Conservation (phyloP, 2,113 vertebrate species). For the Sceloporus tristichus region DNA sequence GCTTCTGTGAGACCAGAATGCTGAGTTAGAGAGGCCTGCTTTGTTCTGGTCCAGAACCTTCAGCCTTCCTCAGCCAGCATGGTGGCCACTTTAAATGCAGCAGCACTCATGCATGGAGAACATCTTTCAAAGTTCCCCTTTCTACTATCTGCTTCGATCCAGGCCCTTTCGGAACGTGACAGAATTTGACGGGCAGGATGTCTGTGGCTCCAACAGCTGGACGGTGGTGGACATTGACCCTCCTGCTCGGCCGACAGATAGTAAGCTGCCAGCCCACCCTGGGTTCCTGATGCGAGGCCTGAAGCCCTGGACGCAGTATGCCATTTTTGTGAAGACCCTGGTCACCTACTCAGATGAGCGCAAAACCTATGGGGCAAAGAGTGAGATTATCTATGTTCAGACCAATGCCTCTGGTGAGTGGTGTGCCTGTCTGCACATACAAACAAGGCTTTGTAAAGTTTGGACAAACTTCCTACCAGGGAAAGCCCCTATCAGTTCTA, state of each 20-base stretch:
- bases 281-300: constrained; percentile 86
- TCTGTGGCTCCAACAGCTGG: constrained; percentile 98
- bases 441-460: too few relatives aligned
- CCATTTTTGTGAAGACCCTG: constrained; percentile 95
- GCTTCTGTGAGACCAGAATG: too few relatives aligned
- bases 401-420: constrained; percentile 92
- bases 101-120: not conserved
- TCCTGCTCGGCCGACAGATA: constrained; percentile 79
- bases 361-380: constrained; percentile 93
- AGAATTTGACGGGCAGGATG: constrained; percentile 96
- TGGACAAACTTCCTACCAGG: too few relatives aligned
- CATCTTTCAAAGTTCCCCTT: not conserved
- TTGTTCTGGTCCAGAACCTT: too few relatives aligned
- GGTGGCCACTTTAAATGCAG: not conserved
- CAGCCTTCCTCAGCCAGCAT: too few relatives aligned
- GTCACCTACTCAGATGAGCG: constrained; percentile 93
- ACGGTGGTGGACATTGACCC: constrained; percentile 94
- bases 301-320: constrained; percentile 97
- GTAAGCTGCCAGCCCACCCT: constrained; percentile 81
- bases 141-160: not conserved
- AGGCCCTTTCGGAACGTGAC: constrained; percentile 95
- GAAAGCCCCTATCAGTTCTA: too few relatives aligned
- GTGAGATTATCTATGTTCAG: constrained; percentile 94
- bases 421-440: too few relatives aligned
- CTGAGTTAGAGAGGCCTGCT: too few relatives aligned